Percentiles rank a stretch among this genome's conserved stretches.
Conservation (phyloP, 2,113 vertebrate species). For the Amphiprion ocellaris region DNA sequence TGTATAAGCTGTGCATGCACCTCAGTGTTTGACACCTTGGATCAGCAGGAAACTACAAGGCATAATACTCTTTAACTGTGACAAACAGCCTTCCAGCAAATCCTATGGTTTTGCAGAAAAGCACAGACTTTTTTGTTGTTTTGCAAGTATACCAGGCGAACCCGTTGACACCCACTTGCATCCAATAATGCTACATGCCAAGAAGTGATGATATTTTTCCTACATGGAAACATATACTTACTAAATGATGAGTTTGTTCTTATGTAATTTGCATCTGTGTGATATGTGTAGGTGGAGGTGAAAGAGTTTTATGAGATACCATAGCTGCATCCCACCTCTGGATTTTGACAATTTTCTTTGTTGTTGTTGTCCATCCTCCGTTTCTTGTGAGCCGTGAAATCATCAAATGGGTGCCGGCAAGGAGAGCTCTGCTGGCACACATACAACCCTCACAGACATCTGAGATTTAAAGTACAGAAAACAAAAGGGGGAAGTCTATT, state of each 20-base stretch:
- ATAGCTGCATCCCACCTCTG: not conserved
- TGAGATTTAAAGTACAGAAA: slow-evolving; percentile 28
- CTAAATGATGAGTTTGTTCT: not conserved
- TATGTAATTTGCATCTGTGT: not conserved
- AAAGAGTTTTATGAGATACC: not conserved
- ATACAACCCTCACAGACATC: not conserved
- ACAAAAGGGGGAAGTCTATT: slow-evolving; percentile 6
- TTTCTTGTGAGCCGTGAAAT: slow-evolving; percentile 18
- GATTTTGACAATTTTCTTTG: slow-evolving; percentile 1
- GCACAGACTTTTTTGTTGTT: no score
- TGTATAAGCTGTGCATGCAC: no score
- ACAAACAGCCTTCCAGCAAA: no score
- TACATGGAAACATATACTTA: no score
- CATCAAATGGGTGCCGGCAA: not conserved
- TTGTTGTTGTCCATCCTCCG: not conserved
- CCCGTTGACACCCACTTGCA: no score
- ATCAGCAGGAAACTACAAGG: no score
- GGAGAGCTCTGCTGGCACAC: not conserved
- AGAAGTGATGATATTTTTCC: no score
- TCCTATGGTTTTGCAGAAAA: no score
- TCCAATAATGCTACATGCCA: no score
- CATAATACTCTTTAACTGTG: no score
- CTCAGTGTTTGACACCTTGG: no score
- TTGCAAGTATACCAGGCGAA: no score
- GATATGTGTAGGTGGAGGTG: not conserved